Conservation (phyloP, 2,113 vertebrate species). For the Meles meles region DNA sequence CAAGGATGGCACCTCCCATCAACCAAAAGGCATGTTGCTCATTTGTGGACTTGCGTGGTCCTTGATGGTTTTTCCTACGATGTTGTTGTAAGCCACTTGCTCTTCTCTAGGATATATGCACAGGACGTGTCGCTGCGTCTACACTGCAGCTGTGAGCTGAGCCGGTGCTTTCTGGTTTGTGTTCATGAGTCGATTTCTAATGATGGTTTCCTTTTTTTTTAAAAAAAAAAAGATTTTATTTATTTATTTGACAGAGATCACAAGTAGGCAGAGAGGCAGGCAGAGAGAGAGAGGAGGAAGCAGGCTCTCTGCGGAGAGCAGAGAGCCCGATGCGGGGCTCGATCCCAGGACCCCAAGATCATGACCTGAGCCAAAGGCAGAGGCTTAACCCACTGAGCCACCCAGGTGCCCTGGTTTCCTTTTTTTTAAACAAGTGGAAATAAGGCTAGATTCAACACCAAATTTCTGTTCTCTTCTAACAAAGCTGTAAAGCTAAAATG, state of each 20-base stretch:
- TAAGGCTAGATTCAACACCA: not conserved
- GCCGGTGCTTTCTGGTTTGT: not conserved
- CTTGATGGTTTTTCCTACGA: not conserved
- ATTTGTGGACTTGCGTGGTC: not conserved
- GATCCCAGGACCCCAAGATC: too few relatives aligned
- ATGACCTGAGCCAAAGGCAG: too few relatives aligned
- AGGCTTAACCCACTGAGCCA: too few relatives aligned
- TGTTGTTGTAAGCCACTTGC: not conserved
- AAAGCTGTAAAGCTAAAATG: not conserved
- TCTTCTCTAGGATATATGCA: not conserved
- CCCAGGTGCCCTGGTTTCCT: too few relatives aligned
- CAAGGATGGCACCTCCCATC: not conserved
- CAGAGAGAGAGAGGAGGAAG: too few relatives aligned
- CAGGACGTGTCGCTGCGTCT: not conserved
- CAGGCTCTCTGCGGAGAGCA: too few relatives aligned
- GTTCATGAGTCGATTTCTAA: not conserved
- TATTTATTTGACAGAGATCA: too few relatives aligned
- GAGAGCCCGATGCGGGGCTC: too few relatives aligned
- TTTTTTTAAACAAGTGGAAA: not conserved
- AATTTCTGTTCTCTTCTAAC: not conserved
- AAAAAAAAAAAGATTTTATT: too few relatives aligned
- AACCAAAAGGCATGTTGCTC: constrained; percentile 14
- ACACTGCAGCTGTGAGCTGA: not conserved
- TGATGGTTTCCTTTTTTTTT: not conserved
- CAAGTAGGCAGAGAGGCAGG: too few relatives aligned